Evolutionary conservation across 2,888 invertebrate genomes (phyloP).

Genomic region (Pantelozetes paolii): DNA sequence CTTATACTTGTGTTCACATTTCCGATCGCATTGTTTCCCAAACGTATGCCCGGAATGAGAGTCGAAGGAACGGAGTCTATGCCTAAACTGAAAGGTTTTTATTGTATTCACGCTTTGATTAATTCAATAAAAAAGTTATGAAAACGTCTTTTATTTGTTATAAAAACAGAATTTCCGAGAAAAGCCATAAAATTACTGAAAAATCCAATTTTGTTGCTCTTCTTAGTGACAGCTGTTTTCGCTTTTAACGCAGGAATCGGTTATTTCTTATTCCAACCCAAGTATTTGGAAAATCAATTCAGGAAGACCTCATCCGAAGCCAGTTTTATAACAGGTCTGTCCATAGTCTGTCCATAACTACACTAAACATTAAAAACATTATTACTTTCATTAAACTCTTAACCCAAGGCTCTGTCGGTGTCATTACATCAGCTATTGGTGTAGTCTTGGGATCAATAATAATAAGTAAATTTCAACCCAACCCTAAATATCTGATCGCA

Average conservation of each 20-base stretch:
- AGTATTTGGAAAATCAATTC: slow-evolving; percentile 63
- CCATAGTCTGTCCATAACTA: too few relatives aligned
- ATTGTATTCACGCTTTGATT: neutral
- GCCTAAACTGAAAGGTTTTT: slow-evolving; percentile 19
- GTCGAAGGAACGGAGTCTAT: slow-evolving; percentile 3
- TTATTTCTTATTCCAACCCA: slow-evolving; percentile 47
- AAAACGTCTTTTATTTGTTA: too few relatives aligned
- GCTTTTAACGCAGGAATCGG: slow-evolving; percentile 46
- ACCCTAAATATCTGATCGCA: slow-evolving; percentile 49
- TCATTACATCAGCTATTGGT: slow-evolving; percentile 52
- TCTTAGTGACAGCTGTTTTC: slow-evolving; percentile 43
- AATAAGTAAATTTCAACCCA: slow-evolving; percentile 50
- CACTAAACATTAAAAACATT: too few relatives aligned
- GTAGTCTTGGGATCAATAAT: slow-evolving; percentile 56
- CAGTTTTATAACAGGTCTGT: slow-evolving; percentile 63
- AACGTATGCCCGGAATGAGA: slow-evolving; percentile 5
- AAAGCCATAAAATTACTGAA: slow-evolving; percentile 42
- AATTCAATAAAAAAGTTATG: neutral
- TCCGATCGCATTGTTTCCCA: slow-evolving; percentile 46
- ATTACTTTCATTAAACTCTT: slow-evolving; percentile 38
- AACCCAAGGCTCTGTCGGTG: slow-evolving; percentile 42
- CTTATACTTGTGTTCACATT: slow-evolving; percentile 45
- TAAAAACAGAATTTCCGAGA: slow-evolving; percentile 38
- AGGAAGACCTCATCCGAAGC: slow-evolving; percentile 64
- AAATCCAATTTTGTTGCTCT: slow-evolving; percentile 45